phyloP scores from a whole-genome alignment of 2,113 vertebrate genomes.

The human region GRCh38 chr3:175395001-175395500 shows the following conservation, averaged over 20 bases:
- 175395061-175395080: background rate
- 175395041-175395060: background rate
- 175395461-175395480: background rate
- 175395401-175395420: background rate
- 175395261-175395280: background rate
- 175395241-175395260: background rate
- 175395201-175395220: background rate
- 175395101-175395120: background rate
- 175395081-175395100: background rate
- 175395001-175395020: background rate
- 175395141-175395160: background rate
- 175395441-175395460: background rate
- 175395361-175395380: background rate
- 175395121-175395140: background rate
- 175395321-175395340: background rate
- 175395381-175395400: background rate
- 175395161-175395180: background rate
- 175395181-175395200: background rate
- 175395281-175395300: background rate
- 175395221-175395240: background rate
- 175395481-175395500: background rate
- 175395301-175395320: background rate
- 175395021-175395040: background rate
- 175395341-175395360: background rate
- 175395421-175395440: background rate